Conservation (phyloP, 1,140 invertebrate species). For the Harpegnathos saltator region DNA sequence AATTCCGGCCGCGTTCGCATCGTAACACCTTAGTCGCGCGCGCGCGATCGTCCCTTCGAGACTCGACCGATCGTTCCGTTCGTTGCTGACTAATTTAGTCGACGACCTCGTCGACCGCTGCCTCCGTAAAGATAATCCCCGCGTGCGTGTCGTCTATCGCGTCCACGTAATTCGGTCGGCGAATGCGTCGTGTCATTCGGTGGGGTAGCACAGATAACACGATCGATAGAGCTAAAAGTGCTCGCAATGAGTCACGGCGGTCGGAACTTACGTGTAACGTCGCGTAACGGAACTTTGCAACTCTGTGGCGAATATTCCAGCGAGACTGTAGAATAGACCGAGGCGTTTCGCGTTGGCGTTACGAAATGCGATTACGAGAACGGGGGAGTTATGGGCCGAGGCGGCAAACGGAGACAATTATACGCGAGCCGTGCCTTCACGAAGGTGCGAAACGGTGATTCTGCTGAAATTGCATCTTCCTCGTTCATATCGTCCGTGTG, state of each 20-base stretch:
- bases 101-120: too few relatives aligned
- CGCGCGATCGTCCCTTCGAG: neutral
- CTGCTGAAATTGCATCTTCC: too few relatives aligned
- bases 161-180: constrained; percentile 41
- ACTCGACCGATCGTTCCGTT: too few relatives aligned
- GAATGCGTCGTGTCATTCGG: neutral
- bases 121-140: neutral
- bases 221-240: constrained; percentile 58
- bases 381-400: too few relatives aligned
- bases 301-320: neutral
- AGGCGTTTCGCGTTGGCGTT: neutral
- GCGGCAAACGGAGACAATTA: too few relatives aligned
- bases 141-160: constrained; percentile 3
- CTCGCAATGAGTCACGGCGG: constrained; percentile 40
- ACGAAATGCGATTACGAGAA: neutral
- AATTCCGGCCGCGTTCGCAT: neutral
- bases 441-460: too few relatives aligned
- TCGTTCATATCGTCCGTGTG: too few relatives aligned
- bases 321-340: neutral
- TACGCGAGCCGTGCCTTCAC: too few relatives aligned
- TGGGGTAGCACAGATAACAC: constrained; percentile 44
- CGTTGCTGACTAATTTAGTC: too few relatives aligned
- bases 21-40: too few relatives aligned
- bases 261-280: constrained; percentile 40
- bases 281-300: constrained; percentile 26